Evolutionary conservation across 2,797 vertebrate species (phyloP), one percentile per base, ranked within the genome.

Genomic region (Acrossocheilus fasciatus): DNA sequence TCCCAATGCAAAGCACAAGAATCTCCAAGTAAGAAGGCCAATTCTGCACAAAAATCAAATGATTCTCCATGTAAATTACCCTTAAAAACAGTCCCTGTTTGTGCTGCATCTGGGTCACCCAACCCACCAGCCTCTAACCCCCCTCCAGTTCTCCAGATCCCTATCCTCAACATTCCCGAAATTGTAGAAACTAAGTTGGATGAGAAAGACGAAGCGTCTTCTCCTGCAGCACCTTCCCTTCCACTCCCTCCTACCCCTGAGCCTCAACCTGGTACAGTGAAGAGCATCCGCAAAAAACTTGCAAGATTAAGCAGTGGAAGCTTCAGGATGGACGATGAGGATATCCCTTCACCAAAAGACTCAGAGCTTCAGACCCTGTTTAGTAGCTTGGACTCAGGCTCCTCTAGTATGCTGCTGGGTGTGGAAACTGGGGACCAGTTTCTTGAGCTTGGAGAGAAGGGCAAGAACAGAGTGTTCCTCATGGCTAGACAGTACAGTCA

Each of bases 401-500:
- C 96, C 7, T 93, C 95, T 68, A 94, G 91, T 45, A 93, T 94
- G 17, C 93, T 96, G 78, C 91, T 97, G 47, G 93, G 94, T 88
- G 92, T 20, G 0, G 86, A 92, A 1, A 93, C 89, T 11, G 30
- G 93, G 41, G 97, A 97, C 88, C 93, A 94, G 59, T 92, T 96
- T 10, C 26, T 94, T 84, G 97, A 96, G 1, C 87, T 94, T 74
- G 92, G 91, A 41, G 98, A 99, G 84, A 98, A 96, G 92, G 95
- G 95, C 6, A 98, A 96, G 89, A 99, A 96, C 91, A 95, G 96
- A 52, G 98, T 99, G 82, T 98, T 99, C 89, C 93, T 97, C 88
- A 99, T 99, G 98, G 98, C 98, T 3, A 96, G 98, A 64, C 98
- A 99, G 78, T 99, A 99, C 86, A 99, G 98, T 91, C 98, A 99